Evolutionary conservation across 2,113 vertebrate genomes (phyloP).

Genomic region (Ascaphus truei): DNA sequence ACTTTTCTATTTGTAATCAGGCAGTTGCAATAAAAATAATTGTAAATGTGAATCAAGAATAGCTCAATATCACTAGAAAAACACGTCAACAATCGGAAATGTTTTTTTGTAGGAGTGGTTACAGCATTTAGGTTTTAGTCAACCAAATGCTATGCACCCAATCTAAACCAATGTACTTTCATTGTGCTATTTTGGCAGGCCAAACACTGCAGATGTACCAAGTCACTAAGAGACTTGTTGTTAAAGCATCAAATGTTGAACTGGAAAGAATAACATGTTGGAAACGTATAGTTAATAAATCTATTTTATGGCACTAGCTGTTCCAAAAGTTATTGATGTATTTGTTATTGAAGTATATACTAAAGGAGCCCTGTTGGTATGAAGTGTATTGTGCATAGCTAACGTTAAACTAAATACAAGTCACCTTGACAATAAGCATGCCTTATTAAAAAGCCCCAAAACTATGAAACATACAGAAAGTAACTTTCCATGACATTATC

Average conservation of each 20-base stretch:
- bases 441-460: too few species aligned
- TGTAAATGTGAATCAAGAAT: too few species aligned
- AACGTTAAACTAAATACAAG: not conserved
- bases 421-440: not conserved
- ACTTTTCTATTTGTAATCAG: too few species aligned
- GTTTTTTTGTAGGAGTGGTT: too few species aligned
- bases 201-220: not conserved
- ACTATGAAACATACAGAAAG: not conserved
- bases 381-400: too few species aligned
- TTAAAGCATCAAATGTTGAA: too few species aligned
- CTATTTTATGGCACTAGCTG: not conserved
- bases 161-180: not conserved
- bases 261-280: too few species aligned
- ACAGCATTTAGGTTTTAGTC: not conserved
- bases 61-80: too few species aligned
- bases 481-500: not conserved
- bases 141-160: constrained; percentile 11
- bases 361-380: not conserved
- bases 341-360: not conserved
- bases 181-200: too few species aligned
- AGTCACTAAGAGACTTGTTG: too few species aligned
- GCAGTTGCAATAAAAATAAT: too few species aligned
- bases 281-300: not conserved
- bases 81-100: too few species aligned
- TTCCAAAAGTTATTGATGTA: not conserved